Evolutionary conservation across 2,888 invertebrate species (phyloP), one percentile per base, ranked within the genome.

Genomic region (Parnassius mnemosyne): DNA sequence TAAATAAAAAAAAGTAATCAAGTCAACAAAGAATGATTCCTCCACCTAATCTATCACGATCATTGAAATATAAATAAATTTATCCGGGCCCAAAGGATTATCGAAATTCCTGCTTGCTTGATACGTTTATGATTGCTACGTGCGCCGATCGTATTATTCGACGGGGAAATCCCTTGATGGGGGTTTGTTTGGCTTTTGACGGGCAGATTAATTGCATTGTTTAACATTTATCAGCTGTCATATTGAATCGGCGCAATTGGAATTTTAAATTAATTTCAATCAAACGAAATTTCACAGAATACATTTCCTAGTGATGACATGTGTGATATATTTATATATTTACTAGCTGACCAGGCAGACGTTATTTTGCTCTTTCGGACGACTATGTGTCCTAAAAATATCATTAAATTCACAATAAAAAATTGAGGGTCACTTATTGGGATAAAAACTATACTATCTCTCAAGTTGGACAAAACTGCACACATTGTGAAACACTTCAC

Each of bases 61-160:
- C 25, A 20, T 12, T 12, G 13, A 16, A 16, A 57, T 20, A n/a
- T 57, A 43, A 57, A 57, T 50, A 51, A 57, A 57, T 57, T 43
- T 20, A n/a, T 13, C 3, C n/a, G 41, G 43, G 42, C 57, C 51
- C 51, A 12, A 10, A n/a, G 51, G 57, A 51, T 51, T 57, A 51
- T n/a, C 43, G 25, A 20, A 20, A 43, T 52, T 9, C 25, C 10
- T 12, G 41, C 52, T 41, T 12, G 47, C 13, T 16, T 34, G 46
- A 53, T 60, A 53, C 34, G 47, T 34, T 53, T 41, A 47, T 49
- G 57, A 57, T 60, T 60, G 47, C 47, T 41, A 53, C 44, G 44
- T 47, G 16, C 53, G 53, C 53, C 59, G 13, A 47, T 53, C 53
- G 59, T 47, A 11, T 16, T 46, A 42, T 42, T 49, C 34, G 46